These are phyloP conservation scores for Oreotragus oreotragus DNA, from an alignment of 2,113 vertebrate genomes.

Conservation along the genomic window DNA sequence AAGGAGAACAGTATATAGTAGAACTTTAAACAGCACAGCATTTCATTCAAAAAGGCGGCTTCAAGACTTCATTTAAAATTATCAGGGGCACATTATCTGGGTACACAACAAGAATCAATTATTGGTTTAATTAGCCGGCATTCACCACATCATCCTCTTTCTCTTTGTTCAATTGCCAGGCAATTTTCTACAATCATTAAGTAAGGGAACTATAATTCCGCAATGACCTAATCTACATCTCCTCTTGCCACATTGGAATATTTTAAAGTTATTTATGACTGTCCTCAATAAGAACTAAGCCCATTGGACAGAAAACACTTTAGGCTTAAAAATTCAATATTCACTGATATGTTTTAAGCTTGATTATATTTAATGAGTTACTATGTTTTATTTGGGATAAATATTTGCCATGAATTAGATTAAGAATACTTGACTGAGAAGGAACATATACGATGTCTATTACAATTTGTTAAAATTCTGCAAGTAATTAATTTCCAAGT, in stretches of 20 bases:
- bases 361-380: slow-evolving; percentile 45
- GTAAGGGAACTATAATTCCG: slow-evolving; percentile 84
- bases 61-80: slow-evolving; percentile 85
- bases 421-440: slow-evolving; percentile 23
- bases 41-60: slow-evolving; percentile 78
- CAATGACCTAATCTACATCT: slow-evolving; percentile 81
- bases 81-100: slow-evolving; percentile 86
- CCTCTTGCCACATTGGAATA: slow-evolving; percentile 81
- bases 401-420: slow-evolving; percentile 24
- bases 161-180: slow-evolving; percentile 85
- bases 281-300: slow-evolving; percentile 78
- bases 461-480: background rate
- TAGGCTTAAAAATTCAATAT: slow-evolving; percentile 66
- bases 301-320: slow-evolving; percentile 71
- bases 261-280: slow-evolving; percentile 86
- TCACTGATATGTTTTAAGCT: slow-evolving; percentile 51
- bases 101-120: slow-evolving; percentile 85
- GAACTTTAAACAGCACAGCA: slow-evolving; percentile 75
- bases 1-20: slow-evolving; percentile 24
- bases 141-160: slow-evolving; percentile 79
- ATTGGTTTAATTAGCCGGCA: slow-evolving; percentile 87
- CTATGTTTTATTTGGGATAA: slow-evolving; percentile 22
- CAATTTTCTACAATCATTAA: slow-evolving; percentile 87
- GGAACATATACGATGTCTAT: background rate
- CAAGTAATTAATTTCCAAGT: background rate